A percentile compares a stretch with the other conserved stretches of the same genome.
Evolutionary conservation across 2,797 vertebrate genomes (phyloP).

Genomic region (Lemur catta): DNA sequence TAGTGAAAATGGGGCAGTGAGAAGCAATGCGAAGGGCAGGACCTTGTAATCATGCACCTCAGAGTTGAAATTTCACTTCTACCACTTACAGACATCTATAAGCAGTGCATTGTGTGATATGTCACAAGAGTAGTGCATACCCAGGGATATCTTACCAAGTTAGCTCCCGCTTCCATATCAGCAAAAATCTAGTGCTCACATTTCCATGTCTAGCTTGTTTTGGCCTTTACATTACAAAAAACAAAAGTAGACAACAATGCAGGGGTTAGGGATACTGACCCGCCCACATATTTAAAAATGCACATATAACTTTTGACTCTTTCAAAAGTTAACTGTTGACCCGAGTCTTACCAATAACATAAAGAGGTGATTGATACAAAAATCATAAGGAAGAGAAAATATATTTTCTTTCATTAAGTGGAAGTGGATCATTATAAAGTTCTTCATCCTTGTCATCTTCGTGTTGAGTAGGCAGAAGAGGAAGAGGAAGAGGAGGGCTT

Average conservation of each 20-base stretch:
- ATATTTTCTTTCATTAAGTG: background rate
- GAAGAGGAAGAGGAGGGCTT: background rate
- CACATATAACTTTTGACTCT: background rate
- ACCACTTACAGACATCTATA: background rate
- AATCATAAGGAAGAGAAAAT: background rate
- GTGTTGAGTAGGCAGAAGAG: background rate
- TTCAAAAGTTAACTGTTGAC: background rate
- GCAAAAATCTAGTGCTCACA: background rate
- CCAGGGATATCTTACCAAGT: background rate
- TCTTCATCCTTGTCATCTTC: background rate
- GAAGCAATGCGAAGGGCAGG: background rate
- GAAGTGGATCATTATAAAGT: background rate
- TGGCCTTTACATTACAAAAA: background rate
- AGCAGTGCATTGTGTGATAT: fast-evolving
- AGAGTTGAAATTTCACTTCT: background rate
- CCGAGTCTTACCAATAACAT: background rate
- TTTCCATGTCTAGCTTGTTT: background rate
- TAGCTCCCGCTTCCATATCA: background rate
- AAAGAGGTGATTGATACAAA: background rate
- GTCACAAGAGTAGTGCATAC: background rate
- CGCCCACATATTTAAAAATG: background rate
- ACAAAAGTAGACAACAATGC: background rate
- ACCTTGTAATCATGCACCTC: background rate
- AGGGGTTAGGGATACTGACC: background rate
- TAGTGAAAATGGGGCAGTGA: background rate